A percentile compares a stretch with the other conserved stretches of the same genome.
Evolutionary conservation across 2,113 vertebrate species (phyloP).

Genomic region (Rhabdomys dilectus): DNA sequence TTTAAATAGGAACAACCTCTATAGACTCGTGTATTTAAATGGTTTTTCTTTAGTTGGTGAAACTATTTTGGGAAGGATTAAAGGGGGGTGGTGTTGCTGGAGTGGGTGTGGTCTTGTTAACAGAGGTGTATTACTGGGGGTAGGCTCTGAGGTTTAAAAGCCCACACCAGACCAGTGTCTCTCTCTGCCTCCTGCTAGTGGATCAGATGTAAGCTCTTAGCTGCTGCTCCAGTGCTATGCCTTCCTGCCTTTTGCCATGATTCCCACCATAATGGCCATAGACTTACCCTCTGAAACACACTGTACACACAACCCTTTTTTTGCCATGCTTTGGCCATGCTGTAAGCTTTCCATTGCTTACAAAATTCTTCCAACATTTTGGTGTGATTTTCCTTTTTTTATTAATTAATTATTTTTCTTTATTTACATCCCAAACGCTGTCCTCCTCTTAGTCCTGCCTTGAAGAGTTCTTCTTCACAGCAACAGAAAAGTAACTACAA

Average conservation of each 20-base stretch:
- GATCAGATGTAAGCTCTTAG: too few relatives aligned
- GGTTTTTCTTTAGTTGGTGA: neutral
- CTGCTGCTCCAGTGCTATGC: neutral
- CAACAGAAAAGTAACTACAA: neutral
- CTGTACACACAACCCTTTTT: too few relatives aligned
- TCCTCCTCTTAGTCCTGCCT: too few relatives aligned
- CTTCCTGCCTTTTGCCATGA: neutral
- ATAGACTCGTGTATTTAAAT: neutral
- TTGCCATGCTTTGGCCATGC: neutral
- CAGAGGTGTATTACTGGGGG: neutral
- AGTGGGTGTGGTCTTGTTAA: neutral
- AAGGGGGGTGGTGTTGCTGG: neutral
- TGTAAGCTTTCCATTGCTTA: neutral
- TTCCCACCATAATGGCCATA: neutral
- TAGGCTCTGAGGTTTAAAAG: neutral
- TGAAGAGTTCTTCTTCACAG: neutral
- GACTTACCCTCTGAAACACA: neutral
- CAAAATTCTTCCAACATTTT: slow-evolving; percentile 32
- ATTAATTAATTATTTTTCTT: too few relatives aligned
- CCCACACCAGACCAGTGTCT: neutral
- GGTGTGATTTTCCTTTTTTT: slow-evolving; percentile 31
- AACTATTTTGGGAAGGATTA: neutral
- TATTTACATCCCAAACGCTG: too few relatives aligned
- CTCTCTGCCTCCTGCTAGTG: neutral
- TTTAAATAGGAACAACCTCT: neutral